Evolutionary conservation across 2,113 vertebrate genomes (phyloP).

Genomic region (Cochlearius cochlearius): DNA sequence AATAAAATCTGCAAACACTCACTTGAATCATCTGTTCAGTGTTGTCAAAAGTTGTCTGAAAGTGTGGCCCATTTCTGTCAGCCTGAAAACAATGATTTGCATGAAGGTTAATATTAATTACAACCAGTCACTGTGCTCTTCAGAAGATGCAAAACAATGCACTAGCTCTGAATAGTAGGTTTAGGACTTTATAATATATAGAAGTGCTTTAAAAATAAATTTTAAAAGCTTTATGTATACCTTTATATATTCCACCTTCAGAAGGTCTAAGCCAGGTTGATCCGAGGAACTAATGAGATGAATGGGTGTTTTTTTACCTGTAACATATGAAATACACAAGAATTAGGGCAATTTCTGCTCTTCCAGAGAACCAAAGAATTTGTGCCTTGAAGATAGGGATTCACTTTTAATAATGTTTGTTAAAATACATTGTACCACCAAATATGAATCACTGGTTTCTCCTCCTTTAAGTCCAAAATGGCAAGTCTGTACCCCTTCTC

Average conservation of each 20-base stretch:
- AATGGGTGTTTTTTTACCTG: conserved; percentile 81
- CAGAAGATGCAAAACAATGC: not conserved
- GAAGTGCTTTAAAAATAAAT: not conserved
- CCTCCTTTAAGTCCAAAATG: not conserved
- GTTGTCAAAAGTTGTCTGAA: conserved; percentile 84
- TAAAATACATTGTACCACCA: not conserved
- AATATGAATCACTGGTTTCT: not conserved
- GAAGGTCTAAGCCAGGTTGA: conserved; percentile 82
- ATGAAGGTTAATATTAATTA: not conserved
- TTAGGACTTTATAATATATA: not conserved
- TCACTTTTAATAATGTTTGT: not conserved
- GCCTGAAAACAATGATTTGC: conserved; percentile 74
- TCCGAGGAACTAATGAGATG: conserved; percentile 90
- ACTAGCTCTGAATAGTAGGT: not conserved
- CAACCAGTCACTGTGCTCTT: not conserved
- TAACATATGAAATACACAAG: not conserved
- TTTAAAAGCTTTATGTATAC: conserved; percentile 60
- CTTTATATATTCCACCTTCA: conserved; percentile 92
- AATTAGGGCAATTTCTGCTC: not conserved
- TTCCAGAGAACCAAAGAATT: not conserved
- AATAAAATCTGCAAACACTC: conserved; percentile 31
- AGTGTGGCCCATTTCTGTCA: conserved; percentile 84
- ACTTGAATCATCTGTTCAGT: conserved; percentile 93
- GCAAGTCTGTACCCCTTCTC: not conserved
- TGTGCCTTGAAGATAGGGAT: not conserved